These are phyloP conservation scores for Rhagium mordax DNA, from an alignment of 2,888 invertebrate genomes.

Conservation along the genomic window DNA sequence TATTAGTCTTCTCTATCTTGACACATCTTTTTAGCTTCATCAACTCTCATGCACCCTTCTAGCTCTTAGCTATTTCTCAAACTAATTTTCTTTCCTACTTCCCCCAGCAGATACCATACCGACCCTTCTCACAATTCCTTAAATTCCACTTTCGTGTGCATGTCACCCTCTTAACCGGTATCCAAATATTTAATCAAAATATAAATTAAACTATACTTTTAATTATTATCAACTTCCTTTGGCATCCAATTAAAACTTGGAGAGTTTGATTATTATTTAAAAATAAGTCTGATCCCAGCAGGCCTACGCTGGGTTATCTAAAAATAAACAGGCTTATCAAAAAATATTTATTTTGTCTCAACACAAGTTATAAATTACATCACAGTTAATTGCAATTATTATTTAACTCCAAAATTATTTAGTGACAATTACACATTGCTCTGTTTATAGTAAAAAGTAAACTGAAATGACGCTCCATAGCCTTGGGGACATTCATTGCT, in stretches of 20 bases:
- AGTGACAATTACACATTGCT: no score
- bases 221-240: slow-evolving; percentile 34
- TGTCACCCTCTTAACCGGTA: slow-evolving; percentile 45
- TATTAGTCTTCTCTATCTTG: slow-evolving; percentile 58
- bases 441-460: no score
- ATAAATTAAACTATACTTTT: slow-evolving; percentile 47
- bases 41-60: slow-evolving; percentile 54
- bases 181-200: slow-evolving; percentile 48
- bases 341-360: not conserved
- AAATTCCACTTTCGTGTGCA: slow-evolving; percentile 44
- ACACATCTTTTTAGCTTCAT: slow-evolving; percentile 57
- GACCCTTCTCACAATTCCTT: slow-evolving; percentile 46
- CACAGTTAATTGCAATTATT: no score
- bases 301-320: not conserved
- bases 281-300: not conserved
- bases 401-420: no score
- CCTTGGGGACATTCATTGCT: no score
- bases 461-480: no score
- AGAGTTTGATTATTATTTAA: not conserved
- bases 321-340: slow-evolving; percentile 8
- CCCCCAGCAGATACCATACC: slow-evolving; percentile 42
- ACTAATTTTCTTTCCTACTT: slow-evolving; percentile 53
- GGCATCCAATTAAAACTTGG: not conserved
- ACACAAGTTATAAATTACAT: no score
- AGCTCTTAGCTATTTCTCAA: slow-evolving; percentile 57